Conservation (phyloP, 2,888 invertebrate genomes). For the Heliconius erato region DNA sequence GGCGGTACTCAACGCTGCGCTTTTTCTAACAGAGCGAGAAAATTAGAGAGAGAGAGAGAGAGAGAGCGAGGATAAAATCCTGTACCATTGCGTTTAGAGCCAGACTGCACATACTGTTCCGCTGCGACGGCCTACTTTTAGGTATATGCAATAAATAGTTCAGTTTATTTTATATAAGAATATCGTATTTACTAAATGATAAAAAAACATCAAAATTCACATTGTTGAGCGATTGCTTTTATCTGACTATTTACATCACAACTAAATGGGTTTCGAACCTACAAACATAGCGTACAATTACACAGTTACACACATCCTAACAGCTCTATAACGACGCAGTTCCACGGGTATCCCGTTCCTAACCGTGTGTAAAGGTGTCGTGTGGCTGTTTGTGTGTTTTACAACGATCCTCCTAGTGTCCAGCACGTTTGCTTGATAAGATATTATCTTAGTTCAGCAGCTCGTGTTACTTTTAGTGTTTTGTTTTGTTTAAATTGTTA, state of each 20-base stretch:
- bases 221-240: not conserved
- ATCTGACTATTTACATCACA: not conserved
- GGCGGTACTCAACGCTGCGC: too few relatives aligned
- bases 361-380: conserved; percentile 18
- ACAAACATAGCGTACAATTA: not conserved
- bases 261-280: not conserved
- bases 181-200: too few relatives aligned
- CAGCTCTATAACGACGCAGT: conserved; percentile 1
- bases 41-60: too few relatives aligned
- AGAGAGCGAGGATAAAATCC: too few relatives aligned
- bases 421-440: conserved; percentile 13
- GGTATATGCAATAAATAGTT: too few relatives aligned
- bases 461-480: conserved; percentile 16
- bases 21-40: too few relatives aligned
- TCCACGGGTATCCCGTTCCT: conserved; percentile 24
- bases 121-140: too few relatives aligned
- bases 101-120: too few relatives aligned
- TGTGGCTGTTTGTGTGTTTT: conserved; percentile 13
- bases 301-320: not conserved
- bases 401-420: conserved; percentile 15
- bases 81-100: too few relatives aligned
- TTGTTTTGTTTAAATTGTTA: conserved; percentile 2
- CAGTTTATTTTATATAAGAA: too few relatives aligned
- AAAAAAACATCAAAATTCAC: too few relatives aligned
- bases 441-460: not conserved